Evolutionary conservation across 2,113 vertebrate genomes (phyloP).

Genomic region (Callipepla californica): DNA sequence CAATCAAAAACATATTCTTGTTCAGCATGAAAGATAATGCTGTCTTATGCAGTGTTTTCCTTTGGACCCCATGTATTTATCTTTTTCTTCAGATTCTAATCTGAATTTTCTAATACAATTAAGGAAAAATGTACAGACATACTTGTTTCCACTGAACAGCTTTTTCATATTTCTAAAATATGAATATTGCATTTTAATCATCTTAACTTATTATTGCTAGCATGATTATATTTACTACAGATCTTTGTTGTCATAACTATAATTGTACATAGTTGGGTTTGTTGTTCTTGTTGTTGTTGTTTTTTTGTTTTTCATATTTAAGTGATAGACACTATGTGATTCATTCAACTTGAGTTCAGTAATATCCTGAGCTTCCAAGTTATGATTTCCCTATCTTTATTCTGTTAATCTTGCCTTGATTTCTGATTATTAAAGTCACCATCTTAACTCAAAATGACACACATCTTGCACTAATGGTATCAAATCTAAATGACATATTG

Average conservation of each 20-base stretch:
- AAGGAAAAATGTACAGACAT: background rate
- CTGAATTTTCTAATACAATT: background rate
- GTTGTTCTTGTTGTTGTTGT: too few relatives aligned
- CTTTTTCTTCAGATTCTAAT: background rate
- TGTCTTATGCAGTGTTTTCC: background rate
- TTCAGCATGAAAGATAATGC: background rate
- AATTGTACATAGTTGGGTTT: background rate
- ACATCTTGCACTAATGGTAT: background rate
- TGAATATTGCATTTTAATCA: background rate
- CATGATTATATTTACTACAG: background rate
- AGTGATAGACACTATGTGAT: accelerated
- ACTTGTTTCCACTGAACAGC: background rate
- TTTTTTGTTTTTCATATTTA: background rate
- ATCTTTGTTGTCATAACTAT: background rate
- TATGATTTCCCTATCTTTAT: background rate
- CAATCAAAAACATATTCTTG: background rate
- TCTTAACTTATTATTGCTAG: background rate
- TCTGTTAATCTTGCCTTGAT: background rate
- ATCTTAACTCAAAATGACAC: background rate
- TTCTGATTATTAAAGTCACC: background rate
- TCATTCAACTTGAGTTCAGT: background rate
- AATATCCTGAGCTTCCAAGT: background rate
- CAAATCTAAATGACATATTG: background rate
- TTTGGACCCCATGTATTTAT: background rate
- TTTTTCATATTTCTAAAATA: background rate